Conservation (phyloP, 2,797 vertebrate genomes). For the Pygocentrus nattereri region DNA sequence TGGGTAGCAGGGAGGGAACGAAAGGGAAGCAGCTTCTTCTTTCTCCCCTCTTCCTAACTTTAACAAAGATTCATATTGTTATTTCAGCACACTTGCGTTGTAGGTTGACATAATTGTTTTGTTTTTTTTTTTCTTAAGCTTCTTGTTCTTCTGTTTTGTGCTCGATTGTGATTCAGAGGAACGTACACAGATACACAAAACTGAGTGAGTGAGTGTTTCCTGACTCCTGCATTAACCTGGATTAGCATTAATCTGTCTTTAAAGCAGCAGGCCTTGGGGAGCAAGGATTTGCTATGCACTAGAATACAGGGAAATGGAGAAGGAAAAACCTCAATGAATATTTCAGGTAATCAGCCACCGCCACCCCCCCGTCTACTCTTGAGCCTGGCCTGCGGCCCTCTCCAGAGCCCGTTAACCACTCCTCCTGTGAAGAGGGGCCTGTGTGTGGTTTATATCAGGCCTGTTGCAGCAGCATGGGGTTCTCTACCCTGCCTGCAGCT, state of each 20-base stretch:
- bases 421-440: constrained; percentile 8
- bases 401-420: constrained; percentile 14
- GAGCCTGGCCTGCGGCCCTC: constrained; percentile 19
- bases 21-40: constrained; percentile 9
- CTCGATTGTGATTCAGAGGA: neutral
- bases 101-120: too few relatives aligned
- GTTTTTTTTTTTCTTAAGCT: neutral
- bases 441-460: constrained; percentile 28
- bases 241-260: constrained; percentile 64
- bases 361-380: constrained; percentile 27
- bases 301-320: constrained; percentile 14
- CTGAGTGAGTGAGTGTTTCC: constrained; percentile 23
- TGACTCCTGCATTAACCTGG: constrained; percentile 55
- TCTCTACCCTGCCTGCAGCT: neutral
- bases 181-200: neutral
- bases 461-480: constrained; percentile 41
- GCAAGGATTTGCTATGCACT: constrained; percentile 29
- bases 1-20: neutral
- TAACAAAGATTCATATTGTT: neutral
- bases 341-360: constrained; percentile 53
- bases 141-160: neutral
- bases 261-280: constrained; percentile 46
- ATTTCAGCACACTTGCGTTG: neutral
- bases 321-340: constrained; percentile 51
- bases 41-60: neutral